Conservation (phyloP, 2,888 invertebrate genomes). For the Pecten maximus region DNA sequence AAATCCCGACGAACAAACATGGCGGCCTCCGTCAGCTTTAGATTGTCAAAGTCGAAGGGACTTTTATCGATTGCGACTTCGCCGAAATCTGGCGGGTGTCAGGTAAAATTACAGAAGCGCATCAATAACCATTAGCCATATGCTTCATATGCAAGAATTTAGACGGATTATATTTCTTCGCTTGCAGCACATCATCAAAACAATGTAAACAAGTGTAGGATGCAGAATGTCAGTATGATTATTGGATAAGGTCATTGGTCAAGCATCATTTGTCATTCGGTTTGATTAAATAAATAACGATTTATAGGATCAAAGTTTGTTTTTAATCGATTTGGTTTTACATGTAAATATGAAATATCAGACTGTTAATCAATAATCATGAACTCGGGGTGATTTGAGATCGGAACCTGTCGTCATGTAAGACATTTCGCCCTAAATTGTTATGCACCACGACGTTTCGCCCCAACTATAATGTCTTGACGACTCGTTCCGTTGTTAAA, state of each 20-base stretch:
- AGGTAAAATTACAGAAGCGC: not conserved
- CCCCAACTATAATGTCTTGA: too few species aligned
- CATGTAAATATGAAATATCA: too few species aligned
- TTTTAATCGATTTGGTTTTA: too few species aligned
- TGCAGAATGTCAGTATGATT: not conserved
- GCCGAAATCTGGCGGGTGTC: not conserved
- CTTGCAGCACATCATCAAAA: not conserved
- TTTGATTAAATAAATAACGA: too few species aligned
- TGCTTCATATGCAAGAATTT: not conserved
- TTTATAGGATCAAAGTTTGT: too few species aligned
- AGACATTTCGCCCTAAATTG: too few species aligned
- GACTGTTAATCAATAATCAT: too few species aligned
- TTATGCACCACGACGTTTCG: too few species aligned
- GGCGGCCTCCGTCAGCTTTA: not conserved
- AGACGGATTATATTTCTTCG: not conserved
- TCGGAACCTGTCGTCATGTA: too few species aligned
- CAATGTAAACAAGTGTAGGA: not conserved
- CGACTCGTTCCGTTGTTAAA: too few species aligned
- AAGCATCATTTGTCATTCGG: too few species aligned
- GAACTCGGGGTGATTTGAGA: too few species aligned
- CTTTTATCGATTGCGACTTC: not conserved
- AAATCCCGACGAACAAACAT: not conserved
- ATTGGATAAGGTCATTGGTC: not conserved
- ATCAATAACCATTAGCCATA: not conserved
- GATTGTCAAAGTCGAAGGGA: constrained; percentile 33